phyloP scores from a whole-genome alignment of 2,888 invertebrate genomes.

The Harpalus rufipes region DNA sequence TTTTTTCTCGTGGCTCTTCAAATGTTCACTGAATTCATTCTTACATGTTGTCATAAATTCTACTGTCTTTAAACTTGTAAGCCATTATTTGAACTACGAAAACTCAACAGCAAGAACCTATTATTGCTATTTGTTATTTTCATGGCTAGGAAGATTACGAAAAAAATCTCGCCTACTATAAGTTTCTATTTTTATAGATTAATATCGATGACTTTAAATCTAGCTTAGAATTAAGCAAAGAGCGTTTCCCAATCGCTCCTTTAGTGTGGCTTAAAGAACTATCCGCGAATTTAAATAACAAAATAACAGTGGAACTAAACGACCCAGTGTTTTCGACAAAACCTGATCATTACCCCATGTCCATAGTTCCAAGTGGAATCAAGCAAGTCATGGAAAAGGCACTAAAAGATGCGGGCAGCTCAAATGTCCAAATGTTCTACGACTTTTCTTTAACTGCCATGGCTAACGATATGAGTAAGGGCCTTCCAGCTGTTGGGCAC shows the following conservation, averaged over 20 bases:
- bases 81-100: too few species aligned
- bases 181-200: conserved; percentile 78
- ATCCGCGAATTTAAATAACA: conserved; percentile 82
- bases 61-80: too few species aligned
- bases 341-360: conserved; percentile 80
- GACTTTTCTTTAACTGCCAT: conserved; percentile 85
- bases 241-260: conserved; percentile 85
- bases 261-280: conserved; percentile 86
- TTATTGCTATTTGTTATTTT: too few species aligned
- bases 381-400: conserved; percentile 76
- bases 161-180: too few species aligned
- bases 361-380: conserved; percentile 75
- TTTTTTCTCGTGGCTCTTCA: too few species aligned
- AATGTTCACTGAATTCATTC: too few species aligned
- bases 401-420: conserved; percentile 81
- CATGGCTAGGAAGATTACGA: too few species aligned
- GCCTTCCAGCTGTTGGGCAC: conserved; percentile 83
- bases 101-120: too few species aligned
- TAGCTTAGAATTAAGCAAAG: conserved; percentile 80
- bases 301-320: conserved; percentile 81
- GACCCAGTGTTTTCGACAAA: conserved; percentile 82
- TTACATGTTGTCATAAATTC: too few species aligned
- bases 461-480: conserved; percentile 86
- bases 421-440: conserved; percentile 84
- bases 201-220: conserved; percentile 80